These are phyloP conservation scores for Furcula furcula DNA, from an alignment of 2,888 invertebrate species.

Conservation along the genomic window DNA sequence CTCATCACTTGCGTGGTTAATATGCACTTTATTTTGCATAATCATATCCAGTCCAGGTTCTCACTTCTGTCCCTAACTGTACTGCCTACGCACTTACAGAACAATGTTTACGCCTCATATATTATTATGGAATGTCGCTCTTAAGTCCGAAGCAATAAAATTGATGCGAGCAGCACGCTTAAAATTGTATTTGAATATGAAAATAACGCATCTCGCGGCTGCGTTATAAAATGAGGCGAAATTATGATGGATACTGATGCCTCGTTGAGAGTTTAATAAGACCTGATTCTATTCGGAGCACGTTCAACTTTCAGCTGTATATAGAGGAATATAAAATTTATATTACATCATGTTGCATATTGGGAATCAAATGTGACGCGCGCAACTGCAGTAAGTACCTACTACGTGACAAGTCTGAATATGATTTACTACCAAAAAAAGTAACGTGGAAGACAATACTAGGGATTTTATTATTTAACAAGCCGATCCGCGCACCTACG, in stretches of 20 bases:
- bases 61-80: conserved; percentile 47
- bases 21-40: conserved; percentile 26
- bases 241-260: conserved; percentile 80
- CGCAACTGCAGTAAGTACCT: conserved; percentile 43
- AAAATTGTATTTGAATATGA: conserved; percentile 55
- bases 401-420: conserved; percentile 25
- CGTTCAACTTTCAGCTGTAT: conserved; percentile 34
- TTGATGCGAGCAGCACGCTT: conserved; percentile 20
- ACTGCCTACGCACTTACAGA: conserved; percentile 46
- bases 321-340: conserved; percentile 20
- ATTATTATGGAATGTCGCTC: conserved; percentile 31
- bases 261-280: conserved; percentile 73
- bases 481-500: too few species aligned
- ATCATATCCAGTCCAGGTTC: conserved; percentile 39
- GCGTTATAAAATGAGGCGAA: conserved; percentile 77
- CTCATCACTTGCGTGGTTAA: neutral
- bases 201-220: conserved; percentile 62
- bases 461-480: too few species aligned
- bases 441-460: too few species aligned
- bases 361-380: conserved; percentile 46
- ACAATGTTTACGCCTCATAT: conserved; percentile 26
- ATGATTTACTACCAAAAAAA: conserved; percentile 24
- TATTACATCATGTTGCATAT: conserved; percentile 19
- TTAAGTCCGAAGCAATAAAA: conserved; percentile 32
- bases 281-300: conserved; percentile 46